These are phyloP conservation scores for Cercocebus atys DNA, from an alignment of 2,113 vertebrate species.

Conservation along the genomic window DNA sequence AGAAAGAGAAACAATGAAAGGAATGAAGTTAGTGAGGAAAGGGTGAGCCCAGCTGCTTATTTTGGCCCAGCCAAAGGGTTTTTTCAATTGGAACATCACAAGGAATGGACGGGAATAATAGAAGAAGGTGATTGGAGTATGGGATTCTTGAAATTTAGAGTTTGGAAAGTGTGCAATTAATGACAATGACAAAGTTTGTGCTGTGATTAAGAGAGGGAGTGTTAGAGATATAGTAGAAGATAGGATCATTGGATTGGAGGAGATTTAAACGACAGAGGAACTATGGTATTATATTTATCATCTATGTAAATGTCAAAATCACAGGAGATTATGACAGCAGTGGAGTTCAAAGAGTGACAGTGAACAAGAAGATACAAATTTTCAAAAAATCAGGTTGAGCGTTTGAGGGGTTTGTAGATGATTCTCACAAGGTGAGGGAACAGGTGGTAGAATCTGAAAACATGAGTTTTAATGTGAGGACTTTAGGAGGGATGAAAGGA, in stretches of 20 bases:
- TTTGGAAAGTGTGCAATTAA: not conserved
- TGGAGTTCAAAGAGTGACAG: not conserved
- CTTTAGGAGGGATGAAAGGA: not conserved
- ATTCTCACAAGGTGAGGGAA: not conserved
- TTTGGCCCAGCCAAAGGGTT: not conserved
- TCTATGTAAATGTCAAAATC: not conserved
- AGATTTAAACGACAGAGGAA: not conserved
- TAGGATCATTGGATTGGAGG: not conserved
- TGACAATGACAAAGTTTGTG: not conserved
- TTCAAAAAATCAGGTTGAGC: not conserved
- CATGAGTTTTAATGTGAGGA: not conserved
- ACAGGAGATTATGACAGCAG: not conserved
- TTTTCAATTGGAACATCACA: not conserved
- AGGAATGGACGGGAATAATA: not conserved
- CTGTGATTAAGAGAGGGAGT: not conserved
- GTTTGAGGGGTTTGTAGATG: not conserved
- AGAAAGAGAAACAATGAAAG: not conserved
- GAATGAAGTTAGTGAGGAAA: not conserved
- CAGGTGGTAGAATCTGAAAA: not conserved
- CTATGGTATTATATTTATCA: not conserved
- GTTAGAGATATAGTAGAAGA: not conserved
- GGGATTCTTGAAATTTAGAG: not conserved
- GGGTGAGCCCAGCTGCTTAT: not conserved
- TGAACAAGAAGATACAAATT: not conserved
- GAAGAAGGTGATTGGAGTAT: not conserved